These are phyloP conservation scores for Anoplopoma fimbria DNA, from an alignment of 2,113 vertebrate species.

Conservation along the genomic window DNA sequence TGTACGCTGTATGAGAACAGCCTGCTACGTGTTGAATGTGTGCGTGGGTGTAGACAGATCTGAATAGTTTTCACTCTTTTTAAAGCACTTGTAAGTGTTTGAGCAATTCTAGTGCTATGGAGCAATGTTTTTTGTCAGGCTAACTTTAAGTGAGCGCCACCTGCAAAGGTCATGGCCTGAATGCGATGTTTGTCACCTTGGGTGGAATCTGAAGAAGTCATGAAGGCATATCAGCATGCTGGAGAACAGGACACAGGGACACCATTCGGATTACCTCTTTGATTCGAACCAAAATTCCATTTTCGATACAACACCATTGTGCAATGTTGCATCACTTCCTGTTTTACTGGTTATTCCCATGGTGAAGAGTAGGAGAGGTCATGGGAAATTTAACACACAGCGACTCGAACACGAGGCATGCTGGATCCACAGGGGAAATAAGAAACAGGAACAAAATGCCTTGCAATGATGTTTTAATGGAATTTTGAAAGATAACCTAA, in stretches of 20 bases:
- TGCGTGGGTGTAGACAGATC: constrained; percentile 13
- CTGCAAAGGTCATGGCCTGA: constrained; percentile 17
- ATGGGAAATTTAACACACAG: constrained; percentile 52
- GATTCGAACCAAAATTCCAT: constrained; percentile 76
- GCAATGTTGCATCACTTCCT: constrained; percentile 68
- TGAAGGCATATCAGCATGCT: constrained; percentile 46
- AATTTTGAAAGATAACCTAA: constrained; percentile 85
- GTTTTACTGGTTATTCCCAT: constrained; percentile 65
- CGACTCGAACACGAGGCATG: constrained; percentile 64
- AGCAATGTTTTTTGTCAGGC: not conserved
- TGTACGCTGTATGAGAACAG: not conserved
- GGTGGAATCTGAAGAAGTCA: constrained; percentile 10
- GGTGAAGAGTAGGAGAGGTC: constrained; percentile 24
- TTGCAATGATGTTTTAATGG: constrained; percentile 87
- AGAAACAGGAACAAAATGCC: constrained; percentile 83
- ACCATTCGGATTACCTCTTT: constrained; percentile 26
- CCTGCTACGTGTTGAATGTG: not conserved
- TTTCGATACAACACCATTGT: constrained; percentile 74
- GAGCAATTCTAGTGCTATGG: no score
- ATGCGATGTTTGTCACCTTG: not conserved
- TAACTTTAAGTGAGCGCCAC: not conserved
- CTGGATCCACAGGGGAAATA: constrained; percentile 76
- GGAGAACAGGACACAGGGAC: constrained; percentile 34
- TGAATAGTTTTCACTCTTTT: not conserved
- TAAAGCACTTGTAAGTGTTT: not conserved